Percentiles rank a stretch among this genome's conserved stretches.
These are phyloP conservation scores for Neofelis nebulosa DNA, from an alignment of 2,113 vertebrate species.

Conservation along the genomic window DNA sequence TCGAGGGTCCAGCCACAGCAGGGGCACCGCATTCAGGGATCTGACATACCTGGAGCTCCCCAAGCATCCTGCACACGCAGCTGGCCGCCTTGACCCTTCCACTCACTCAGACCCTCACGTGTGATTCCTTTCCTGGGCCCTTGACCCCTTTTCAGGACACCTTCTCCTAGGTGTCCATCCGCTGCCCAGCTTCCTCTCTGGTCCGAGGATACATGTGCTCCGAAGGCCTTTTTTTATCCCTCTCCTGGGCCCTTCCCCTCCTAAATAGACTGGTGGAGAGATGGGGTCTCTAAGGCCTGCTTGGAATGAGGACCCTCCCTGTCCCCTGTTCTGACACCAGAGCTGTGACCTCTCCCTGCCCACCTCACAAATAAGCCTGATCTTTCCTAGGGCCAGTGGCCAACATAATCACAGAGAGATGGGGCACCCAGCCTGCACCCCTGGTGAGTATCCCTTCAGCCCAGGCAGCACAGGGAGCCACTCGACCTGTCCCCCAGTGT, in stretches of 20 bases:
- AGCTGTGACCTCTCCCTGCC: background rate
- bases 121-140: background rate
- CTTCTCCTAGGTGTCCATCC: background rate
- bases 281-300: background rate
- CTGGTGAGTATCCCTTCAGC: background rate
- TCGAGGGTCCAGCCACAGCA: background rate
- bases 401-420: too few relatives aligned
- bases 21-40: rapidly evolving
- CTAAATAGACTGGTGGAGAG: background rate
- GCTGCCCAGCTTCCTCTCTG: background rate
- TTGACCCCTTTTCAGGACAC: background rate
- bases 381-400: background rate
- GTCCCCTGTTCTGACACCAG: background rate
- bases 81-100: too few relatives aligned
- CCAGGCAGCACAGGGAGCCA: rapidly evolving
- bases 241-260: too few relatives aligned
- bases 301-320: background rate
- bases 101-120: background rate
- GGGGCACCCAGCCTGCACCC: rapidly evolving
- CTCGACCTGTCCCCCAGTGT: too few relatives aligned
- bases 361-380: background rate
- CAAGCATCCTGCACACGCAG: rapidly evolving
- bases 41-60: rapidly evolving
- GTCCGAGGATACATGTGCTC: background rate
- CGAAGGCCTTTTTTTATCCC: background rate